phyloP scores from a whole-genome alignment of 2,113 vertebrate genomes.

The Rhadina sibilatrix region DNA sequence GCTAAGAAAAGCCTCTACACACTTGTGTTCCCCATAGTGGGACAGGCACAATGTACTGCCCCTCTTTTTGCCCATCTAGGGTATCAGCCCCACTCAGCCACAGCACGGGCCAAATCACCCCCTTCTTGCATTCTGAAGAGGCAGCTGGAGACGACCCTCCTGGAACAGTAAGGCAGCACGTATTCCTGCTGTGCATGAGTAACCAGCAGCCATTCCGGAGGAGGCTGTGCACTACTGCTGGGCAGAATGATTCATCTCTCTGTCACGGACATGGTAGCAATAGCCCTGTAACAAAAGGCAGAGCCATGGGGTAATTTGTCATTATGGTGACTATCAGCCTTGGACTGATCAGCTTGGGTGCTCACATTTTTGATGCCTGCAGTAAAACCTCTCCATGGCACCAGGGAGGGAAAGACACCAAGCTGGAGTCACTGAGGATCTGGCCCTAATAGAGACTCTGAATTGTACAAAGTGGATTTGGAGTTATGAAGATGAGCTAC shows the following conservation, averaged over 20 bases:
- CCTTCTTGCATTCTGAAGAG: neutral
- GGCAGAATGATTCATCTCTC: conserved; percentile 38
- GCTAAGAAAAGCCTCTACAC: neutral
- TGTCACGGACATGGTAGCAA: neutral
- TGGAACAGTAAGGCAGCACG: neutral
- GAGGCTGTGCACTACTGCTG: neutral
- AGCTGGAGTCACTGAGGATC: neutral
- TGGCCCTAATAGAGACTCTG: neutral
- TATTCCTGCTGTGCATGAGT: conserved; percentile 36
- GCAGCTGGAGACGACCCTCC: neutral
- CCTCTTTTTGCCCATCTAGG: neutral
- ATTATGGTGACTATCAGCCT: conserved; percentile 3
- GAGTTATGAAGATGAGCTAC: neutral
- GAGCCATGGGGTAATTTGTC: conserved; percentile 18
- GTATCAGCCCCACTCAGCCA: neutral
- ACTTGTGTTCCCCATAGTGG: neutral
- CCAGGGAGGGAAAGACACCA: neutral
- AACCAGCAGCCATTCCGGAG: conserved; percentile 30
- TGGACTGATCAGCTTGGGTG: neutral
- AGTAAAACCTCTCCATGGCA: neutral
- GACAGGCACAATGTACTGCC: neutral
- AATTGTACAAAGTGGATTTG: neutral
- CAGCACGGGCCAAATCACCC: neutral
- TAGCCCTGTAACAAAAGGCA: conserved; percentile 31
- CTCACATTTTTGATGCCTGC: neutral